Evolutionary conservation across 2,797 vertebrate genomes (phyloP), one percentile per base, ranked within the genome.

Genomic region (Coregonus sp.): DNA sequence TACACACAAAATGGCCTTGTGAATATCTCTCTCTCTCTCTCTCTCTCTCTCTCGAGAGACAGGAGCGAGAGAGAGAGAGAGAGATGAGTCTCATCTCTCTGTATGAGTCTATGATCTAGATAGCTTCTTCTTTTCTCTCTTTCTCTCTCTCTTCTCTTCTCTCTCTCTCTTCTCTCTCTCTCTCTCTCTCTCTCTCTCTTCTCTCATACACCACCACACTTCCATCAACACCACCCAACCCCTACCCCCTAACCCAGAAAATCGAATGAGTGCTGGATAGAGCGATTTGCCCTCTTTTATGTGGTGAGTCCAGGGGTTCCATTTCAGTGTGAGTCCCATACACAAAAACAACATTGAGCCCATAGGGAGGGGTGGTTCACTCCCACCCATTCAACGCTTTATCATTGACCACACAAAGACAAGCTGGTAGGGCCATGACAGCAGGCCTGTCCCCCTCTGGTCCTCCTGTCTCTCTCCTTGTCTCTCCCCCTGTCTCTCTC

Each of bases 241-340:
- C 71, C 73, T 15, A n/a, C 56, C 69, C 80, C 68, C 74, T 84
- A 80, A 56, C 69, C 78, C 56, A 72, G 83, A 81, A 80, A 87
- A 90, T 82, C 75, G 75, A 65, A 33, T 82, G 84, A 86, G 77
- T 82, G 81, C 83, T 83, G 80, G 68, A 86, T 71, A 61, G 84
- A 91, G 82, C 72, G 84, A 89, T 92, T 92, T 90, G 88, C 84
- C 79, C 86, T 77, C 80, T 88, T 88, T 88, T 85, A 88, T 86
- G 72, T 75, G 2, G 4, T 78, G 67, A 73, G 66, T 61, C 56
- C 74, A 66, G 72, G 67, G 78, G 76, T 78, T 70, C 9, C 77
- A 73, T 78, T 81, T 88, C 86, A 87, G 85, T 85, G 82, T 18
- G 4, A 52, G 74, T 83, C 84, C 51, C 78, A 16, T 82, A 83